Base-by-base conservation (phyloP, 2,113 vertebrate species). In the Brachyhypopomus occidentalis region DNA sequence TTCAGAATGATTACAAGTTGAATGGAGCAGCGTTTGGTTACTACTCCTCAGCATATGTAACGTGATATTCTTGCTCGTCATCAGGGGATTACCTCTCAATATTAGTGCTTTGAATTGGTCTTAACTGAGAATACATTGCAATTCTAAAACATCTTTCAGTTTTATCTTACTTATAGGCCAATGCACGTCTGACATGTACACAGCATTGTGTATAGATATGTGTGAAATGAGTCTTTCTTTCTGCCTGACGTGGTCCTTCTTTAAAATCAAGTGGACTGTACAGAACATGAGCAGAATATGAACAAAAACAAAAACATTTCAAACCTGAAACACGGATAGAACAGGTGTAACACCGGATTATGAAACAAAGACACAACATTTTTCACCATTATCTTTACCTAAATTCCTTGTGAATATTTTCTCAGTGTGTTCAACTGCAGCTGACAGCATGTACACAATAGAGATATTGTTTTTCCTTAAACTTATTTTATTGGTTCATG, bases 11-110 rank as follows among this genome's bases (percentile, higher is more conserved):
- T 52, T 71, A 66, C 55, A 67, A 78, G 77, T 27, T 84, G 75
- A 80, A 86, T 73, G 38, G 63, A 2, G 66, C n/a, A 41, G 70
- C 56, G 41, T 84, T 78, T 80, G 30, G 76, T 84, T 87, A 83
- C 83, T 9, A 71, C 25, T n/a, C 64, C 38, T 38, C 16, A 56
- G 64, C 74, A 62, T 34, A 36, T 0, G 80, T 9, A 84, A 86
- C 45, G 70, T 20, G 80, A 86, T 79, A 69, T 23, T 52, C 23
- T 17, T 30, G 27, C 16, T 78, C 48, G 74, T 16, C 67, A 22
- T 72, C 52, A 77, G 60, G 34, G 4, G n/a, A 58, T 41, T 70
- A 75, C 25, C 56, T 64, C 19, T 27, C 63, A 52, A 45, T 73
- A 63, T 48, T 17, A 62, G 30, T 56, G 64, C 64, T 45, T 64